A percentile compares a stretch with the other conserved stretches of the same genome.
phyloP scores from a whole-genome alignment of 2,888 invertebrate species.

The Fissipunctia ypsillon region DNA sequence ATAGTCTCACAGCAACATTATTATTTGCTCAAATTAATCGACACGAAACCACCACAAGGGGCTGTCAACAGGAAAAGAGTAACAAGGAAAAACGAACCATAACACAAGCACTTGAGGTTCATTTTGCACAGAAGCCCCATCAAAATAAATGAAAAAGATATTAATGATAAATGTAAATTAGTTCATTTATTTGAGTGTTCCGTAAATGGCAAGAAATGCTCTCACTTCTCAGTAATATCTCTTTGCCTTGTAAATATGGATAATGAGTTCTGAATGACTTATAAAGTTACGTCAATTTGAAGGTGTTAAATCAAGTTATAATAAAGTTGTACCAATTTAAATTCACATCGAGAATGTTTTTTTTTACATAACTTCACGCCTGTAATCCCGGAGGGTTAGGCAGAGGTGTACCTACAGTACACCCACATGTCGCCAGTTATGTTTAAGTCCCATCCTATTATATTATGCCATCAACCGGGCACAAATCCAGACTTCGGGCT shows the following conservation, averaged over 20 bases:
- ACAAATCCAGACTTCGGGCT: too few relatives aligned
- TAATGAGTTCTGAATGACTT: slow-evolving; percentile 5
- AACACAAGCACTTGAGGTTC: not conserved
- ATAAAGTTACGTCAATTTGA: not conserved
- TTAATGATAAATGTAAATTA: slow-evolving; percentile 48
- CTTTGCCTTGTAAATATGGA: slow-evolving; percentile 19
- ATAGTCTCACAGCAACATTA: slow-evolving; percentile 20
- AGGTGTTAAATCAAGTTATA: too few relatives aligned
- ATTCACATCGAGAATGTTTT: not conserved
- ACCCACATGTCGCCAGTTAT: too few relatives aligned
- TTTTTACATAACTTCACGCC: not conserved
- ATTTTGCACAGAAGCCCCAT: slow-evolving; percentile 13
- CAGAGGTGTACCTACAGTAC: too few relatives aligned
- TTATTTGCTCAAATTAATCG: slow-evolving; percentile 53
- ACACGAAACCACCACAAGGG: slow-evolving; percentile 39
- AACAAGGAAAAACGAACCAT: slow-evolving; percentile 2
- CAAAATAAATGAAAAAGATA: slow-evolving; percentile 22
- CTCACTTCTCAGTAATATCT: slow-evolving; percentile 18
- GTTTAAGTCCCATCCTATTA: too few relatives aligned
- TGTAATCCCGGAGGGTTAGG: too few relatives aligned
- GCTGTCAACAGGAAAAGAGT: slow-evolving; percentile 30
- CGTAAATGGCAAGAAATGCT: slow-evolving; percentile 20
- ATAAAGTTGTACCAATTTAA: not conserved
- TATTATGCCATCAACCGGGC: too few relatives aligned
- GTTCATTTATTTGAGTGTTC: slow-evolving; percentile 36